Evolutionary conservation across 1,140 invertebrate species (phyloP).

Genomic region (Rhynchophorus ferrugineus): DNA sequence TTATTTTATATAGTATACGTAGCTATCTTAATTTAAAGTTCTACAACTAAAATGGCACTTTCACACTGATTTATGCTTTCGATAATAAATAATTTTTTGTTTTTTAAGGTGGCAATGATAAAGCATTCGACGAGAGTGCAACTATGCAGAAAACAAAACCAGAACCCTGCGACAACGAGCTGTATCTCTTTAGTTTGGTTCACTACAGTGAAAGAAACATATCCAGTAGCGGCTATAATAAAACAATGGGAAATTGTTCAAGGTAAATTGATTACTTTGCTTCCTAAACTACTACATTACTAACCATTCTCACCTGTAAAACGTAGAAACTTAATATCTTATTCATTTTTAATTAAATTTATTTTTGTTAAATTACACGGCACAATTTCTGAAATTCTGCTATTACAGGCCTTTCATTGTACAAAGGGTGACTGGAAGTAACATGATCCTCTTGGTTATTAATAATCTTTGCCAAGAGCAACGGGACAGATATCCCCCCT

Average conservation of each 20-base stretch:
- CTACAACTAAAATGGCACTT: too few species aligned
- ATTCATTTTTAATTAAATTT: background rate
- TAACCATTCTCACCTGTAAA: too few species aligned
- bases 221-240: conserved; percentile 33
- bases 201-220: conserved; percentile 35
- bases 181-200: conserved; percentile 45
- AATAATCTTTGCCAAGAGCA: conserved; percentile 55
- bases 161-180: conserved; percentile 69
- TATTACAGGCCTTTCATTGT: conserved; percentile 67
- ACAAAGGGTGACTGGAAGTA: conserved; percentile 71
- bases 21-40: too few species aligned
- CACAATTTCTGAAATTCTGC: conserved; percentile 8
- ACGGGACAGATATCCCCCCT: conserved; percentile 15
- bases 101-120: conserved; percentile 7
- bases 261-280: conserved; percentile 23
- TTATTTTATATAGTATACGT: too few species aligned
- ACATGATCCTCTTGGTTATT: conserved; percentile 76
- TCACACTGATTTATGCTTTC: too few species aligned
- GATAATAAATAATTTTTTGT: too few species aligned
- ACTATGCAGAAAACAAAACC: conserved; percentile 61
- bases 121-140: conserved; percentile 19
- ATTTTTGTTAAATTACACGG: background rate
- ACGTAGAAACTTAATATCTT: background rate
- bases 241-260: conserved; percentile 34
- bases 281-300: too few species aligned